Base-by-base conservation (phyloP, 1,140 invertebrate genomes). In the Octopus bimaculoides region DNA sequence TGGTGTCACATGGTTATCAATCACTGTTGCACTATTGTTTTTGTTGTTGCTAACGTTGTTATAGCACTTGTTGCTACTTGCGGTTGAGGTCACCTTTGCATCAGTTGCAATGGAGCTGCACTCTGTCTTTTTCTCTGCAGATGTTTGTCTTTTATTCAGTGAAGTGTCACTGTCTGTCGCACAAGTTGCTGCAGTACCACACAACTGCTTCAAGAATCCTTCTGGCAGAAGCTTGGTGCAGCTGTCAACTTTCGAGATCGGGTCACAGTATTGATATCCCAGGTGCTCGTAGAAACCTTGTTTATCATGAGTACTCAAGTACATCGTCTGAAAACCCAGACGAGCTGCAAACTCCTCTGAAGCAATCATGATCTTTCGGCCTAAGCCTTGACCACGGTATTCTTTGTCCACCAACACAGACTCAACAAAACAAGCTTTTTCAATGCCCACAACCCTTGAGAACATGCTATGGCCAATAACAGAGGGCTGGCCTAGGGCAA, bases 261-360 rank as follows among this genome's bases (percentile, higher is more conserved):
- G 85, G 5, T 83, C 61, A 83, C 88, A 88, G 55, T 78, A 83
- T 53, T 77, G 73, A 80, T 89, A 89, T 12, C 88, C 88, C 26
- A 89, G 77, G 79, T 87, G 87, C 54, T 81, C 73, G 80, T 89
- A 89, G 77, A 89, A 89, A 17, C 86, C 84, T 81, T 88, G 83
- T 81, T 89, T 89, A 79, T 89, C 88, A 80, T 87, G 81, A 0
- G 89, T 89, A 26, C 83, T 88, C 52, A 89, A 82, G 78, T 86
- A 89, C 55, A 87, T 80, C 55, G 83, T 86, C 77, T 82, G 75
- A 75, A 85, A 85, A 4, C 86, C 87, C 52, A 83, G 54, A 14
- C 87, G 88, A 80, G 54, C 77, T 52, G 85, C 86, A 85, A 85
- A 87, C 14, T 86, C 76, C 82, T 88, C 87, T 69, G 88, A 86